Percentiles rank a stretch among this genome's conserved stretches.
Conservation (phyloP, 2,888 invertebrate species). For the Tetranychus piercei region DNA sequence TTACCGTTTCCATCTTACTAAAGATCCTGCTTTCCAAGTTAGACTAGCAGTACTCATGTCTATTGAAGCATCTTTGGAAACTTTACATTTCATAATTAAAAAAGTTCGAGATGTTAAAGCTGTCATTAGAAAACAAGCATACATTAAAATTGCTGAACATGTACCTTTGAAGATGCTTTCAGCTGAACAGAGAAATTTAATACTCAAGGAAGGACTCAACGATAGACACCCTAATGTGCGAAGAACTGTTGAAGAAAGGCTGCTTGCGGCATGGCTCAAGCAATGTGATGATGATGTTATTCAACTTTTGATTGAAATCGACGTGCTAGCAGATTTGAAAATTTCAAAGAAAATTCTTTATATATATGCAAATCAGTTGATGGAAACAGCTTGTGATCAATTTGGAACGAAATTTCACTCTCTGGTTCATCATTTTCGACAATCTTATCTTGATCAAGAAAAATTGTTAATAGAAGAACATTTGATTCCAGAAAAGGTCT, state of each 20-base stretch:
- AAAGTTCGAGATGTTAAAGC: constrained; percentile 58
- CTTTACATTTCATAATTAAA: constrained; percentile 49
- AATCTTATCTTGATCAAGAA: constrained; percentile 12
- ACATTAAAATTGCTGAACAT: constrained; percentile 37
- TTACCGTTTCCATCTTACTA: constrained; percentile 49
- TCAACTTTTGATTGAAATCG: constrained; percentile 13
- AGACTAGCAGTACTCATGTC: constrained; percentile 48
- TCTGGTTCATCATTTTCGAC: constrained; percentile 14
- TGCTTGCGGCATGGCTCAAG: constrained; percentile 18
- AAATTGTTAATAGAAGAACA: constrained; percentile 8
- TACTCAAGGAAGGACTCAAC: constrained; percentile 45
- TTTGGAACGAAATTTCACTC: constrained; percentile 12
- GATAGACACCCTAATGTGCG: constrained; percentile 41
- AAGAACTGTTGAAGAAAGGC: constrained; percentile 12
- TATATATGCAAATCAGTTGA: background rate
- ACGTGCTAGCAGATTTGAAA: background rate
- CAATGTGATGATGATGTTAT: constrained; percentile 13
- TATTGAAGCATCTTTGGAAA: constrained; percentile 51
- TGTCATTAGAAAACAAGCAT: constrained; percentile 47
- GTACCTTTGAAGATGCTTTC: constrained; percentile 42
- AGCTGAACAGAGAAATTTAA: constrained; percentile 44
- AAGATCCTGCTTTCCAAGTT: constrained; percentile 58
- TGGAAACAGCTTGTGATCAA: background rate
- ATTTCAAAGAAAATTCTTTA: background rate
- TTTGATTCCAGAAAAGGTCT: constrained; percentile 15